Percentiles rank a stretch among this genome's conserved stretches.
Evolutionary conservation across 2,888 invertebrate genomes (phyloP).

Genomic region (Thumatha senex): DNA sequence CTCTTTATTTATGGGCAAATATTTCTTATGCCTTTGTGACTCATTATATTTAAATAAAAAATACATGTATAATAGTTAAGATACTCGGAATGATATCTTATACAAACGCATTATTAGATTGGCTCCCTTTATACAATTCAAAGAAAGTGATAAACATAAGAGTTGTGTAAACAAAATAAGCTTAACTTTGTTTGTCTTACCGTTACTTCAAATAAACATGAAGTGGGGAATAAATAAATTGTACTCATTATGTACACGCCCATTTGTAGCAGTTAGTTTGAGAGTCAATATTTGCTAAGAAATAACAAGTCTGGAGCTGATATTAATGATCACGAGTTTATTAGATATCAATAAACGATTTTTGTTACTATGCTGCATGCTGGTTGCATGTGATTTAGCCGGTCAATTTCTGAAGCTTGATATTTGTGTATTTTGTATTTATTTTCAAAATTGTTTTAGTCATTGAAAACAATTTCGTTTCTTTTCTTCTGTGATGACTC

Average conservation of each 20-base stretch:
- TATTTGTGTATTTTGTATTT: too few relatives aligned
- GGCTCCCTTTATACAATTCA: not conserved
- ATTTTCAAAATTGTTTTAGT: too few relatives aligned
- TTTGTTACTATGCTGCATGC: too few relatives aligned
- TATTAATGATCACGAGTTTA: too few relatives aligned
- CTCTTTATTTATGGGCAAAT: slow-evolving; percentile 1
- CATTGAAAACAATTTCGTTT: too few relatives aligned
- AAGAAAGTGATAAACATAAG: not conserved
- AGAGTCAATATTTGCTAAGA: slow-evolving; percentile 28
- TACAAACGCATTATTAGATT: too few relatives aligned
- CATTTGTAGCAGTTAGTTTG: slow-evolving; percentile 6
- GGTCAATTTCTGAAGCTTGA: too few relatives aligned
- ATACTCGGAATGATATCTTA: not conserved
- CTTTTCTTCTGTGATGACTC: too few relatives aligned
- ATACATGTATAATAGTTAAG: not conserved
- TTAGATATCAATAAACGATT: too few relatives aligned
- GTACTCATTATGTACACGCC: slow-evolving; percentile 19
- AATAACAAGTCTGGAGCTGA: slow-evolving; percentile 26
- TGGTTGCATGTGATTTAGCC: too few relatives aligned
- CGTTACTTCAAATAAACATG: slow-evolving; percentile 14
- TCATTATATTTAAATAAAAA: not conserved
- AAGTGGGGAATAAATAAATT: slow-evolving; percentile 18
- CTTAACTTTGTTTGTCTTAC: slow-evolving; percentile 14
- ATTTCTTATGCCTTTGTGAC: slow-evolving; percentile 12
- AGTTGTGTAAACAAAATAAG: not conserved